Evolutionary conservation across 2,113 vertebrate species (phyloP), one percentile per base, ranked within the genome.

Genomic region (Felis catus): DNA sequence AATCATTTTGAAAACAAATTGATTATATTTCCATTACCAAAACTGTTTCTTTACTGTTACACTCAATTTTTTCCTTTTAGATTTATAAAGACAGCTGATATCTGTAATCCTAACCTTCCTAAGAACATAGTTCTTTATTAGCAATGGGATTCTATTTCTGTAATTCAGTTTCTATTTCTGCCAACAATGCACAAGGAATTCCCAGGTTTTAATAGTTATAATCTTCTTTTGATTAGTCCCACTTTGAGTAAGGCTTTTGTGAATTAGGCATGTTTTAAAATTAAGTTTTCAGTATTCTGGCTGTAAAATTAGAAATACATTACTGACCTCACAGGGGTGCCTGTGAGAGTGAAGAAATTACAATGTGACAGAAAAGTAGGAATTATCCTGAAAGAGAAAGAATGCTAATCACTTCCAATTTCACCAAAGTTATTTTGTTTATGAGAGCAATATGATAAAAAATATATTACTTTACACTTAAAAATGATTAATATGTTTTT

Each of bases 391-490:
- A 96, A 92, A 93, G 15, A 95, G 31, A 89, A 82, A 94, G 58
- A 97, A 92, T 39, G 4, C 27, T 48, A 94, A 91, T 41, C 12
- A 66, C 55, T 95, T 96, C 55, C 53, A 48, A 18, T 89, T 96
- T 95, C 21, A 79, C 41, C 53, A 51, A 76, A 65, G 71, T 85
- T 2, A 84, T 90, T 84, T 94, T 79, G 80, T 89, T 86, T 78
- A 91, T 55, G 85, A 87, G 8, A 23, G 19, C 61, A 89, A 48
- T 55, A 71, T 76, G 16, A 82, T 63, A 5, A 83, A 85, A 97
- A 96, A 53, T 33, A 36, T 19, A 31, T 58, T 93, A 99, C 99
- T 99, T 98, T 99, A 73, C 2, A 83, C 36, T 89, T 92, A 86
- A 94, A 95, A 95, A 94, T 84, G 11, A 53, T 45, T 81, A 94